Percentiles rank a stretch among this genome's conserved stretches.
Evolutionary conservation across 1,140 invertebrate species (phyloP).

Genomic region (Dendrolimus kikuchii): DNA sequence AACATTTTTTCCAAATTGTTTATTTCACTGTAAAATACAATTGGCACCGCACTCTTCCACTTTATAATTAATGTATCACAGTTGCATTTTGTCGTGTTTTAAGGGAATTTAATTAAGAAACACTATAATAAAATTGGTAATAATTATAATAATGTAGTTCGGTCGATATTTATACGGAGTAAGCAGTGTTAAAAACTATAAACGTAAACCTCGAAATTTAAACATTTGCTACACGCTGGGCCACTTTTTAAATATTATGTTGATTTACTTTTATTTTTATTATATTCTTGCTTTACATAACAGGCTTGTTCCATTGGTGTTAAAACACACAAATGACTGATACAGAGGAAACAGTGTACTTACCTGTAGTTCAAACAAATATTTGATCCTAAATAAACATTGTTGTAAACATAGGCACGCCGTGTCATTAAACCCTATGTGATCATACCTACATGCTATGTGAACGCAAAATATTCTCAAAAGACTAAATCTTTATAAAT

Average conservation of each 20-base stretch:
- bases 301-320: no score
- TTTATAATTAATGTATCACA: slow-evolving; percentile 45
- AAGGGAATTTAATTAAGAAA: slow-evolving; percentile 27
- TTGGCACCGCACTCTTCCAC: slow-evolving; percentile 51
- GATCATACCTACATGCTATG: no score
- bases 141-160: slow-evolving; percentile 51
- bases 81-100: slow-evolving; percentile 55
- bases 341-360: no score
- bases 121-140: slow-evolving; percentile 19
- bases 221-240: not conserved
- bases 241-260: slow-evolving; percentile 1
- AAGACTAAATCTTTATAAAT: no score
- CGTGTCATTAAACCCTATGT: no score
- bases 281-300: no score
- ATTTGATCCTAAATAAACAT: no score
- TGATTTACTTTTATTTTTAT: slow-evolving; percentile 7
- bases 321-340: no score
- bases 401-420: no score
- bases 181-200: slow-evolving; percentile 26
- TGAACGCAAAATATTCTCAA: no score
- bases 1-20: slow-evolving; percentile 20
- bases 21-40: slow-evolving; percentile 30
- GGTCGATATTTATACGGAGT: slow-evolving; percentile 34
- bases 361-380: no score
- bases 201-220: no score